These are phyloP conservation scores for Cyphomyrus plagiostoma DNA, from an alignment of 2,113 vertebrate genomes.

Conservation along the genomic window DNA sequence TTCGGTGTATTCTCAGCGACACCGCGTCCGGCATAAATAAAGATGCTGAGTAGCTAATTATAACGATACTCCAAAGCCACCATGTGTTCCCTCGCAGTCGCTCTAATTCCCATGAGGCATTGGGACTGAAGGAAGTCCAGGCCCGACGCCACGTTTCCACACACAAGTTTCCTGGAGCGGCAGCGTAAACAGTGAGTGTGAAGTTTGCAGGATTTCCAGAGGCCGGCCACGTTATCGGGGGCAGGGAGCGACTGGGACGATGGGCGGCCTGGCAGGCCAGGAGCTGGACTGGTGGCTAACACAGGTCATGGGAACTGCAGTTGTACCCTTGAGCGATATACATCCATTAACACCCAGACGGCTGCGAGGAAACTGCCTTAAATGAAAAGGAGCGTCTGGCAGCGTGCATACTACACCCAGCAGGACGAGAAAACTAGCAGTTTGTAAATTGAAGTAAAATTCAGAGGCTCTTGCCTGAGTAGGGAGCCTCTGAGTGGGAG, in stretches of 20 bases:
- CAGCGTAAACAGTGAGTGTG: background rate
- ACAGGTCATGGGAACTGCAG: background rate
- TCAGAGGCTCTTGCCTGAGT: background rate
- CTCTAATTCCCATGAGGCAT: slow-evolving; percentile 9
- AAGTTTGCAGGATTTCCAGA: background rate
- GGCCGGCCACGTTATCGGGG: background rate
- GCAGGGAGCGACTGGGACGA: background rate
- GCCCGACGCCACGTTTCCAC: background rate
- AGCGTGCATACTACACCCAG: background rate
- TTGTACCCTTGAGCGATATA: background rate
- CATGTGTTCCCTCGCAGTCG: background rate
- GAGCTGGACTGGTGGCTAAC: background rate
- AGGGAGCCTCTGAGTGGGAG: background rate
- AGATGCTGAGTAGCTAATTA: background rate
- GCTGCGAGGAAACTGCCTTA: background rate
- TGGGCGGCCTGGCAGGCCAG: background rate
- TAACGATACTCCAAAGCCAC: background rate
- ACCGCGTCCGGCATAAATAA: background rate
- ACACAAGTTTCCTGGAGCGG: background rate
- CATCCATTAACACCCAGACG: background rate
- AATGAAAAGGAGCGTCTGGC: background rate
- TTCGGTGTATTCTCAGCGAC: background rate
- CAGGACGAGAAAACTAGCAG: background rate
- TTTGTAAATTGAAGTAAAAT: background rate
- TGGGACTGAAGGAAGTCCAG: background rate